These are phyloP conservation scores for Caenorhabditis japonica DNA, from an alignment of 2,888 invertebrate species.

Conservation along the genomic window DNA sequence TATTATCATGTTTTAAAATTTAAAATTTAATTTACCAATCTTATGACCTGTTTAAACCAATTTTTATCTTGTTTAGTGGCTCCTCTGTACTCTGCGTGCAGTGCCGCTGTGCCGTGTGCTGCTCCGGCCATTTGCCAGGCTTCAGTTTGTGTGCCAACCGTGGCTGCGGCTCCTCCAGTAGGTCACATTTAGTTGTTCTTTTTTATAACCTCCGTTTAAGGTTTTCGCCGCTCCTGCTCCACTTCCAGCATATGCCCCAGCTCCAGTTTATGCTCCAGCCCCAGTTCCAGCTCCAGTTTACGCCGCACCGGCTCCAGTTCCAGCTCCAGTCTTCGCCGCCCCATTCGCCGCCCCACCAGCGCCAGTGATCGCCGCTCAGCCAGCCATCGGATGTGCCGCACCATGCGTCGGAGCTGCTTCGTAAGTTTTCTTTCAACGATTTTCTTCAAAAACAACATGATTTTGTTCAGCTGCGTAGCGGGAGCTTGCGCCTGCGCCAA, in stretches of 20 bases:
- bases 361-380: slow-evolving; percentile 55
- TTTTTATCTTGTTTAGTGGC: too few species aligned
- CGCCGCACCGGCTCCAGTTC: slow-evolving; percentile 44
- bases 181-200: slow-evolving; percentile 4
- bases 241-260: slow-evolving; percentile 17
- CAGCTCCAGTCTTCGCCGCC: slow-evolving; percentile 59
- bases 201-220: neutral
- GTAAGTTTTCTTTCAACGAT: too few species aligned
- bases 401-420: slow-evolving; percentile 63
- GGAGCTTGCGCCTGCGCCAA: slow-evolving; percentile 71
- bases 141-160: slow-evolving; percentile 64
- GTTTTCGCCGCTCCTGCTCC: slow-evolving; percentile 44
- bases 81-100: slow-evolving; percentile 69
- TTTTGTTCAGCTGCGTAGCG: slow-evolving; percentile 65
- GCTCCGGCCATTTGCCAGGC: slow-evolving; percentile 69
- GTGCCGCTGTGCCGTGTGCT: slow-evolving; percentile 66
- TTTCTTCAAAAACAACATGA: too few species aligned
- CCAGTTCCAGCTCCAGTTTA: slow-evolving; percentile 53
- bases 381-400: slow-evolving; percentile 57
- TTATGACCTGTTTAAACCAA: too few species aligned
- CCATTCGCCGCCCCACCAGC: slow-evolving; percentile 39
- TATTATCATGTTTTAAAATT: neutral
- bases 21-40: too few species aligned
- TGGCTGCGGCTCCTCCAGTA: slow-evolving; percentile 54
- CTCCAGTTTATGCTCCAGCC: slow-evolving; percentile 51